A percentile compares a stretch with the other conserved stretches of the same genome.
Evolutionary conservation across 2,797 vertebrate genomes (phyloP).

Genomic region (Crenuchus spilurus): DNA sequence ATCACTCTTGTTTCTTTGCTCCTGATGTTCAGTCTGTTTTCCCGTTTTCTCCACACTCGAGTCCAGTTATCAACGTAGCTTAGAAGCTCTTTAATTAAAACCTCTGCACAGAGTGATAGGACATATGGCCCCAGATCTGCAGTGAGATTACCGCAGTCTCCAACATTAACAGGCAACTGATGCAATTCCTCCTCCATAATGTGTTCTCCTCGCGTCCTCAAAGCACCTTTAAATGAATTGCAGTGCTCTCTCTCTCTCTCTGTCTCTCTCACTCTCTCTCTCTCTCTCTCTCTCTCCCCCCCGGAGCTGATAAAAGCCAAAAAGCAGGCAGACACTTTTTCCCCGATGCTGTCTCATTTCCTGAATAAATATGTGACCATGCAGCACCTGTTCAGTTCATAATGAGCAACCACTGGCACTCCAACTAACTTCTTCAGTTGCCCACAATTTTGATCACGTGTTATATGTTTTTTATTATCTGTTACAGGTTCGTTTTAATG

Average conservation of each 20-base stretch:
- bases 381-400: conserved; percentile 27
- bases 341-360: conserved; percentile 23
- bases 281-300: background rate
- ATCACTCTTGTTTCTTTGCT: background rate
- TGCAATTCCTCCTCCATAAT: conserved; percentile 39
- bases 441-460: background rate
- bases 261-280: background rate
- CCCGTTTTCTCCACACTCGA: conserved; percentile 3
- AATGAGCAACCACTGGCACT: conserved; percentile 23
- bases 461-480: background rate
- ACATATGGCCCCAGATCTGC: conserved; percentile 79
- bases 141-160: conserved; percentile 70
- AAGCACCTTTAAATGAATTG: conserved; percentile 37
- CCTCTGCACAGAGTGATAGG: conserved; percentile 66
- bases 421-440: background rate
- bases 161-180: conserved; percentile 61
- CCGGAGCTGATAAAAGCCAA: conserved; percentile 5
- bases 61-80: conserved; percentile 68
- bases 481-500: background rate
- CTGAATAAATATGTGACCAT: conserved; percentile 45
- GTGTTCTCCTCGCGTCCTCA: conserved; percentile 34
- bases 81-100: conserved; percentile 80
- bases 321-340: conserved; percentile 6
- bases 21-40: background rate
- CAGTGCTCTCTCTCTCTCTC: background rate